Conservation (phyloP, 1,140 invertebrate genomes). For the Cherax quadricarinatus region DNA sequence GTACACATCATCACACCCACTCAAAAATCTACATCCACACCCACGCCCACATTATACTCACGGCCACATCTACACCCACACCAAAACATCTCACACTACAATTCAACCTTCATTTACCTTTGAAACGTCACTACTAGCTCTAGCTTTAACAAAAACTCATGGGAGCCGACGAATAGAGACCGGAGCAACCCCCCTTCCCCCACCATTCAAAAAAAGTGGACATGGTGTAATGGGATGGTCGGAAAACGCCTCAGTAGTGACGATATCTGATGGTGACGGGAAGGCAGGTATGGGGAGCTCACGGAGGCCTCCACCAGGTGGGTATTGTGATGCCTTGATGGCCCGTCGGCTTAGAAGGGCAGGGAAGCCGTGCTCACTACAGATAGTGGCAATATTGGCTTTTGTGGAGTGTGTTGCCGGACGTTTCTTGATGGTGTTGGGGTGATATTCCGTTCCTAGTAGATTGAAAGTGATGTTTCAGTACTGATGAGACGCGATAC, state of each 20-base stretch:
- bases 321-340: not conserved
- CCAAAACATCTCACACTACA: not conserved
- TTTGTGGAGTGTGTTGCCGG: not conserved
- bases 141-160: not conserved
- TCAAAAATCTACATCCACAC: not conserved
- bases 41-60: not conserved
- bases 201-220: not conserved
- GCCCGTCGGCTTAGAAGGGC: not conserved
- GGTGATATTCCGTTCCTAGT: no score
- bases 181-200: not conserved
- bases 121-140: not conserved
- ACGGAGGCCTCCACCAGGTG: not conserved
- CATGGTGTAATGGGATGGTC: not conserved
- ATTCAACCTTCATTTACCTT: not conserved
- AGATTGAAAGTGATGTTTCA: no score
- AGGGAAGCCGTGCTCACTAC: not conserved
- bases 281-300: not conserved
- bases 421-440: no score
- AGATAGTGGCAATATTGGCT: not conserved
- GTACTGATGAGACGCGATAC: no score
- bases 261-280: slow-evolving; percentile 2
- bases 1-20: not conserved
- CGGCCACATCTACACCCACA: not conserved
- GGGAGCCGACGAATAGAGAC: not conserved
- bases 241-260: not conserved